Conservation (phyloP, 2,888 invertebrate species). For the Chymomyza fuscimana region DNA sequence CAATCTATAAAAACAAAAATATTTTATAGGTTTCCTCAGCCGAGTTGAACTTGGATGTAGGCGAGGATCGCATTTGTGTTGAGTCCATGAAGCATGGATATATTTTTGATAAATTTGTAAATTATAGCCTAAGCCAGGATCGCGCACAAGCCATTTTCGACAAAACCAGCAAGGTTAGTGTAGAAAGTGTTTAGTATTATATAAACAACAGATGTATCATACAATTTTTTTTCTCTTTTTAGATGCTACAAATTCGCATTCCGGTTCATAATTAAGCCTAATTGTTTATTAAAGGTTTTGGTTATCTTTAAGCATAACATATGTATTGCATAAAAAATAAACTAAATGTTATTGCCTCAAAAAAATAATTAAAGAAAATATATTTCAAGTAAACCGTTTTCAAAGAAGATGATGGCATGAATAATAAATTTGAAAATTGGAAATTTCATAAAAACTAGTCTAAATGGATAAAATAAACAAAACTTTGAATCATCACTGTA, state of each 20-base stretch:
- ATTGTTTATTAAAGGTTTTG: slow-evolving; percentile 14
- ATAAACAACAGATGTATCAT: neutral
- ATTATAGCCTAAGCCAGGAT: slow-evolving; percentile 84
- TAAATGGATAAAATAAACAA: neutral
- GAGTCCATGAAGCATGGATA: slow-evolving; percentile 83
- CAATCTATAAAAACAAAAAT: neutral
- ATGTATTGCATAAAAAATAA: neutral
- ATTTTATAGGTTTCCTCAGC: slow-evolving; percentile 81
- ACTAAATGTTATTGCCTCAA: no score
- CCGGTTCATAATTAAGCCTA: slow-evolving; percentile 46
- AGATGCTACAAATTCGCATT: slow-evolving; percentile 78
- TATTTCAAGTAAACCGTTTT: neutral
- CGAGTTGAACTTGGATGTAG: slow-evolving; percentile 85
- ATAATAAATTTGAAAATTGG: no score
- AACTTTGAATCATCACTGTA: no score
- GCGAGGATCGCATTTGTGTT: slow-evolving; percentile 87
- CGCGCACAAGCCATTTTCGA: slow-evolving; percentile 81
- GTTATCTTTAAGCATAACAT: neutral
- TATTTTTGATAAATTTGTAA: slow-evolving; percentile 86
- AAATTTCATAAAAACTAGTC: neutral
- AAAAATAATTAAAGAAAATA: neutral
- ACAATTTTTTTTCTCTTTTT: slow-evolving; percentile 36
- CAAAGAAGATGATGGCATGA: no score
- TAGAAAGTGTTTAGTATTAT: neutral
- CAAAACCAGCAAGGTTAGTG: slow-evolving; percentile 80